Evolutionary conservation across 2,888 invertebrate genomes (phyloP).

Genomic region (Timema podura): DNA sequence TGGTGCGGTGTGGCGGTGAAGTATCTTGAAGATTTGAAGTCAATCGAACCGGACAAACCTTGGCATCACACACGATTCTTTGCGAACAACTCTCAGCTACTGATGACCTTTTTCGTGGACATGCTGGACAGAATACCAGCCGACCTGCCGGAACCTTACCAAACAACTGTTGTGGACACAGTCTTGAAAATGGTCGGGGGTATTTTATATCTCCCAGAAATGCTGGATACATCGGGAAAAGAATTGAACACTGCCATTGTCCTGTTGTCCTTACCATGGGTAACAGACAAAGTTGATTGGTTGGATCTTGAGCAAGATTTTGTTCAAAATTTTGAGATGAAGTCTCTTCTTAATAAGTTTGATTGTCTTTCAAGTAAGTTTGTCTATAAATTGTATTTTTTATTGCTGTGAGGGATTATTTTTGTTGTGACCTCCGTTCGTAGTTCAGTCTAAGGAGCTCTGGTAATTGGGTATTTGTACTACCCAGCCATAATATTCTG

Average conservation of each 20-base stretch:
- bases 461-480: no score
- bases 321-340: constrained; percentile 8
- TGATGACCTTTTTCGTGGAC: constrained; percentile 10
- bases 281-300: neutral
- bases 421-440: no score
- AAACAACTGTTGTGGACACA: neutral
- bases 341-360: neutral
- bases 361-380: constrained; percentile 9
- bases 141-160: neutral
- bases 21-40: no score
- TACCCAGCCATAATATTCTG: no score
- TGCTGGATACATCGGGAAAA: neutral
- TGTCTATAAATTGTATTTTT: neutral
- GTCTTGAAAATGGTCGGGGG: neutral
- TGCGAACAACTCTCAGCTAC: neutral
- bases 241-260: neutral
- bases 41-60: neutral
- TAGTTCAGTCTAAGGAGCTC: no score
- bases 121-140: neutral
- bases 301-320: constrained; percentile 2
- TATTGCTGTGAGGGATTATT: neutral
- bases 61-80: neutral
- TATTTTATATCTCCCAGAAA: constrained; percentile 1
- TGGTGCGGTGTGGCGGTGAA: neutral
- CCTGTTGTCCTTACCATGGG: constrained; percentile 3